Percentiles rank a stretch among this genome's conserved stretches.
Conservation (phyloP, 2,888 invertebrate species). For the Calliscelio sp. region DNA sequence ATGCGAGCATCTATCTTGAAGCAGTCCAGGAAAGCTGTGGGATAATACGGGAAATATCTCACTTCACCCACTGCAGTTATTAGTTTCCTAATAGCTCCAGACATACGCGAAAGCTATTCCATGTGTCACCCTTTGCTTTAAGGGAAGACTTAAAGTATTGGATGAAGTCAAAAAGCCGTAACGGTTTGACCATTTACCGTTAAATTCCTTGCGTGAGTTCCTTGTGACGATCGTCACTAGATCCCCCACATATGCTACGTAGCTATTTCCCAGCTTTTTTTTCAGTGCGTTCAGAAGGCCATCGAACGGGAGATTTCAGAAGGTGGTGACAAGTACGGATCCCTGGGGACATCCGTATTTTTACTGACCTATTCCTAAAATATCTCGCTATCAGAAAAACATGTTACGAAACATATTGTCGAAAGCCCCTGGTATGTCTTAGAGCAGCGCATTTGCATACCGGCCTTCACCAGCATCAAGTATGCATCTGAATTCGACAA, state of each 20-base stretch:
- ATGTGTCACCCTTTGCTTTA: too few species aligned
- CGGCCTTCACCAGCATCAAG: background rate
- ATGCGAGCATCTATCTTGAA: too few species aligned
- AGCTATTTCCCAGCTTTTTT: background rate
- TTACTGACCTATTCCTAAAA: conserved; percentile 46
- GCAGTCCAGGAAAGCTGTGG: too few species aligned
- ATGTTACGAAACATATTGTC: conserved; percentile 59
- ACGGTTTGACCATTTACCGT: too few species aligned
- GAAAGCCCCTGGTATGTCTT: conserved; percentile 73
- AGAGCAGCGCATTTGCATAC: conserved; percentile 11
- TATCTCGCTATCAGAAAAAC: too few species aligned
- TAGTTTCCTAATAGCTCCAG: too few species aligned
- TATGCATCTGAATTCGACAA: conserved; percentile 30
- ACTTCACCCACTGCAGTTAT: too few species aligned
- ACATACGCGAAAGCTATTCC: too few species aligned
- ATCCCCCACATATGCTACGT: conserved; percentile 71
- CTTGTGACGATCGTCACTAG: conserved; percentile 28
- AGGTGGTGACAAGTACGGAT: conserved; percentile 66
- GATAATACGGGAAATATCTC: too few species aligned
- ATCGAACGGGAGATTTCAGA: conserved; percentile 73
- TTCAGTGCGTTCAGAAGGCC: conserved; percentile 51
- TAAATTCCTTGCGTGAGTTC: conserved; percentile 28
- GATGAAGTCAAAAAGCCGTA: too few species aligned
- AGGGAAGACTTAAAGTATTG: too few species aligned
- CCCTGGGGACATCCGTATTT: conserved; percentile 62